Evolutionary conservation across 2,888 invertebrate genomes (phyloP).

Genomic region (Agriopis leucophaearia): DNA sequence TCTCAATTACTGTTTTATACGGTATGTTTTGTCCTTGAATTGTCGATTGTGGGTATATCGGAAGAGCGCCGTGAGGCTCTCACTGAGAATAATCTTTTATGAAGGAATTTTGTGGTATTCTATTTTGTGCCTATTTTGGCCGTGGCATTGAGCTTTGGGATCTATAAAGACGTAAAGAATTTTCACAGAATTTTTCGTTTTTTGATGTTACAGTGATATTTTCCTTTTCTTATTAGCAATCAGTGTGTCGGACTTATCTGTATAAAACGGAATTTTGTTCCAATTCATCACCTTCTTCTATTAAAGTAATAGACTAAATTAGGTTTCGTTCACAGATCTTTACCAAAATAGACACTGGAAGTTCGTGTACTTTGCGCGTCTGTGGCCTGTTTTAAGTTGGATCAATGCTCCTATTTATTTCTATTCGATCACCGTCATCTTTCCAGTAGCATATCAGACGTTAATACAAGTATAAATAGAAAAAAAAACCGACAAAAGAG

Average conservation of each 20-base stretch:
- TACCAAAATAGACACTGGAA: too few relatives aligned
- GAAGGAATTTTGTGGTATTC: constrained; percentile 33
- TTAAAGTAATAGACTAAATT: too few relatives aligned
- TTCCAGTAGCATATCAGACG: too few relatives aligned
- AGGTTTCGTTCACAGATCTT: too few relatives aligned
- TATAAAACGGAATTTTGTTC: neutral
- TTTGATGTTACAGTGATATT: neutral
- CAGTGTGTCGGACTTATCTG: neutral
- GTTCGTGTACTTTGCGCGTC: too few relatives aligned
- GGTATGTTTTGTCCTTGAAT: constrained; percentile 26
- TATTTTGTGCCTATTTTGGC: constrained; percentile 27
- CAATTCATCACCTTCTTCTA: too few relatives aligned
- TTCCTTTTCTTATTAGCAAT: neutral
- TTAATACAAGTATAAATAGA: too few relatives aligned
- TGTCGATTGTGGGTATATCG: constrained; percentile 30
- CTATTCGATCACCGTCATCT: too few relatives aligned
- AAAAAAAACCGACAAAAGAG: too few relatives aligned
- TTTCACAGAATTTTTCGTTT: neutral
- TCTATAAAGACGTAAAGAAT: constrained; percentile 1
- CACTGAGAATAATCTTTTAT: constrained; percentile 36
- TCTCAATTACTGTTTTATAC: constrained; percentile 1
- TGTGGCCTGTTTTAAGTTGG: too few relatives aligned
- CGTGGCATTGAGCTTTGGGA: constrained; percentile 18
- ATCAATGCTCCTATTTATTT: too few relatives aligned
- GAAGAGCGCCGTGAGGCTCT: constrained; percentile 24